These are phyloP conservation scores for Meloidogyne exigua DNA, from an alignment of 1,140 invertebrate genomes.

Conservation along the genomic window DNA sequence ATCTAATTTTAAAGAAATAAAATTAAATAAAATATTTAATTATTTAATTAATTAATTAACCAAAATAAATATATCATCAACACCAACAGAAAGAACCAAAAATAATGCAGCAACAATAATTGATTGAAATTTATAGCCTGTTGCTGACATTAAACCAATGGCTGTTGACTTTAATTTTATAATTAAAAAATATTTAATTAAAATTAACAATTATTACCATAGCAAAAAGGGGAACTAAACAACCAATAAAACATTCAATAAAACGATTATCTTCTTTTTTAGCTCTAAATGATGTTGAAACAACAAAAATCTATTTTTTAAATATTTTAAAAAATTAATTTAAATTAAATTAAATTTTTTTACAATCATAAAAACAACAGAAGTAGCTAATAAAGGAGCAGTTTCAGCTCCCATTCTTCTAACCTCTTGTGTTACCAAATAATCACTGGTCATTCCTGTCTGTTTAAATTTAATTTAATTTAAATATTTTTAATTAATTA, in stretches of 20 bases:
- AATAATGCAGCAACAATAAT: slow-evolving; percentile 60
- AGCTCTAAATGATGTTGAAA: slow-evolving; percentile 16
- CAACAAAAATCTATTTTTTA: slow-evolving; percentile 10
- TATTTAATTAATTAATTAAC: slow-evolving; percentile 62
- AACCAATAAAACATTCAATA: slow-evolving; percentile 59
- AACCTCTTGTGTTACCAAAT: slow-evolving; percentile 57
- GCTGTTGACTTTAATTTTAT: slow-evolving; percentile 28
- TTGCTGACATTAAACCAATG: slow-evolving; percentile 52
- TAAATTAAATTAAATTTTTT: slow-evolving; percentile 3
- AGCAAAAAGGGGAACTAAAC: slow-evolving; percentile 57
- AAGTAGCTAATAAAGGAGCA: slow-evolving; percentile 54
- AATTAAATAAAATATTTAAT: neutral
- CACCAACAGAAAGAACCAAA: slow-evolving; percentile 61
- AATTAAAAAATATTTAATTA: neutral
- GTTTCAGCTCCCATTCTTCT: slow-evolving; percentile 61
- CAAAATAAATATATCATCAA: slow-evolving; percentile 68
- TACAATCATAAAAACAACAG: slow-evolving; percentile 55
- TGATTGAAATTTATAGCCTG: slow-evolving; percentile 51
- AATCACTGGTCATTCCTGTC: slow-evolving; percentile 60
- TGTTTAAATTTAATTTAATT: slow-evolving; percentile 14
- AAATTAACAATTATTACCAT: slow-evolving; percentile 20
- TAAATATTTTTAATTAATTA: neutral
- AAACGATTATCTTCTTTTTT: slow-evolving; percentile 25
- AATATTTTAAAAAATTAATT: neutral
- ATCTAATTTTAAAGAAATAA: no score